These are phyloP conservation scores for Gryllus longicercus DNA, from an alignment of 2,888 invertebrate species.

Conservation along the genomic window DNA sequence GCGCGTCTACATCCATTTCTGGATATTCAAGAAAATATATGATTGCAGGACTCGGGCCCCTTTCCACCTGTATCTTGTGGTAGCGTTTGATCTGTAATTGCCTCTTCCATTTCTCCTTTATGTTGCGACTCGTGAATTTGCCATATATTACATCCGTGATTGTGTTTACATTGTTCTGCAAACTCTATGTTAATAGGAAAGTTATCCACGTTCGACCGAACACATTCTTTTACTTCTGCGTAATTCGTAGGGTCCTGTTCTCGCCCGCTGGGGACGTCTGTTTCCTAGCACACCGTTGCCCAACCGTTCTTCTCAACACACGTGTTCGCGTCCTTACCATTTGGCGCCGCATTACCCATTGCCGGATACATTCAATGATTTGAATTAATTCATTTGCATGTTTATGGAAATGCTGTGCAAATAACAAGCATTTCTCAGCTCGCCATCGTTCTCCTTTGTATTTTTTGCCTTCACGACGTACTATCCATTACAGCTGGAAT, in stretches of 20 bases:
- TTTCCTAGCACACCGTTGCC: no score
- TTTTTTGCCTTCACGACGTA: background rate
- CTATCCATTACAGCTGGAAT: background rate
- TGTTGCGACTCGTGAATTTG: no score
- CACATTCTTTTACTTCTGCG: background rate
- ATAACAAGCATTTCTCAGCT: background rate
- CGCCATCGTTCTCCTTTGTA: background rate
- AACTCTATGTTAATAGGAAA: no score
- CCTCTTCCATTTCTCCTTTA: no score
- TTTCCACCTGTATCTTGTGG: no score
- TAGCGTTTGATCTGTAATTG: no score
- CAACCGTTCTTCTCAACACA: no score
- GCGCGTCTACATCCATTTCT: no score
- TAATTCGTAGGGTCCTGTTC: background rate
- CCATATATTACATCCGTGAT: no score
- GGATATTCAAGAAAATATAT: no score
- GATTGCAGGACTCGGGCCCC: no score
- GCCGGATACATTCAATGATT: constrained; percentile 9
- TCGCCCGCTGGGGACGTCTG: background rate
- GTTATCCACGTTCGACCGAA: background rate
- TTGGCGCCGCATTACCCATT: background rate
- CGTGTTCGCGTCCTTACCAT: background rate
- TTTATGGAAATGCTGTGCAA: background rate
- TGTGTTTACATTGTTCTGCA: no score
- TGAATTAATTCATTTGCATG: constrained; percentile 7